Evolutionary conservation across 92 coral and sea anemone genomes (phyloP), one percentile per base, ranked within the genome.

Genomic region (Heliopora coerulea): DNA sequence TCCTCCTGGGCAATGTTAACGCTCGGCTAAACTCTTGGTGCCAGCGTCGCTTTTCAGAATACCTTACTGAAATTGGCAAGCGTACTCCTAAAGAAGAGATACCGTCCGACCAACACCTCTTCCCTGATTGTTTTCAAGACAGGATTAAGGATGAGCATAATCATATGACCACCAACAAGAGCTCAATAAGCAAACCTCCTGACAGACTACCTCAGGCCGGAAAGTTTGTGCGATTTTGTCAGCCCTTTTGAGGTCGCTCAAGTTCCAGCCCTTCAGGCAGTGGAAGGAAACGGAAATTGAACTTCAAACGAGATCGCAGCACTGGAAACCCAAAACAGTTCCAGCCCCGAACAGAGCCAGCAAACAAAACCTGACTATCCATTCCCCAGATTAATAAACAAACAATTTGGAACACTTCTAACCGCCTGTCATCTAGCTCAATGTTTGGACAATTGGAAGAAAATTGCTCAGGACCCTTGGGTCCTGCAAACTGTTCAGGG

Each of bases 141-240:
- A 76, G 72, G 49, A 84, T 84, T 26, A 66, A 70, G 61, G 58
- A 73, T 67, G 82, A 84, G 54, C 88, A 84, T 59, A 83, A 62
- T 50, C 88, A 79, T 56, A 54, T 62, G 35, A 61, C 85, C 32
- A 73, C 82, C 35, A 79, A 59, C 49, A 56, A 79, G 3, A 84
- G 69, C 63, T 31, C 66, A 73, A 73, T 84, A 59, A 61, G 81
- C 56, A 74, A 75, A n/a, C 86, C 86, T 2, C 59, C 54, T 73
- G 68, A 65, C 23, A 39, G 74, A 39, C 59, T 19, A 50, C 58
- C 19, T 23, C 58, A 17, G 78, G 77, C 32, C 80, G 80, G 21
- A 72, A 73, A 10, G 74, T 82, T 37, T 54, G 70, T 7, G 70
- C 42, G 11, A 68, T n/a, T n/a, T n/a, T n/a, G n/a, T n/a, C n/a